Conservation (phyloP, 2,113 vertebrate genomes). For the Microcebus tavaratra region DNA sequence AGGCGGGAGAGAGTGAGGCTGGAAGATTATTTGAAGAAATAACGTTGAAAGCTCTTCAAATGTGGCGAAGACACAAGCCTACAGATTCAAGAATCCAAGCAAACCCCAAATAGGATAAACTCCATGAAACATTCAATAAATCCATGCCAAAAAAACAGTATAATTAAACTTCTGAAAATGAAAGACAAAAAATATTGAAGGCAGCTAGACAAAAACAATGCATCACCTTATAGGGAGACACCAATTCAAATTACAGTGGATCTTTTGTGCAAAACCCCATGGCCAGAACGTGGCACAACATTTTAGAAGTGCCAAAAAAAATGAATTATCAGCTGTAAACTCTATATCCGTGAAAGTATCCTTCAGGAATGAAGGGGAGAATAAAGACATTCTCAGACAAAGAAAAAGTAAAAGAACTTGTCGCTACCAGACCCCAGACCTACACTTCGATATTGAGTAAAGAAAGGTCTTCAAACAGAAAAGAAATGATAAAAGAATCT, state of each 20-base stretch:
- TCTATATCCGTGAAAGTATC: neutral
- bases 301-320: neutral
- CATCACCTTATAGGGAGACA: neutral
- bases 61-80: neutral
- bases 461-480: neutral
- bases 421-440: neutral
- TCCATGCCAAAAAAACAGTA: neutral
- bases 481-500: neutral
- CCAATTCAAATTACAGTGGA: neutral
- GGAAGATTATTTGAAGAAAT: neutral
- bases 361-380: neutral
- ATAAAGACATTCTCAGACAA: slow-evolving; percentile 4
- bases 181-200: slow-evolving; percentile 17
- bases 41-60: neutral
- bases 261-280: neutral
- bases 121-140: neutral
- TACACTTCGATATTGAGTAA: neutral
- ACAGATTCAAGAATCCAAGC: neutral
- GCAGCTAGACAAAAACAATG: neutral
- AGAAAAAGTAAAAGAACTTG: neutral
- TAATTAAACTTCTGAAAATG: slow-evolving; percentile 23
- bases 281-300: neutral
- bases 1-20: neutral
- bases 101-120: neutral
- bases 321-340: neutral